Base-by-base conservation (phyloP, 2,113 vertebrate genomes). In the Gobius niger region DNA sequence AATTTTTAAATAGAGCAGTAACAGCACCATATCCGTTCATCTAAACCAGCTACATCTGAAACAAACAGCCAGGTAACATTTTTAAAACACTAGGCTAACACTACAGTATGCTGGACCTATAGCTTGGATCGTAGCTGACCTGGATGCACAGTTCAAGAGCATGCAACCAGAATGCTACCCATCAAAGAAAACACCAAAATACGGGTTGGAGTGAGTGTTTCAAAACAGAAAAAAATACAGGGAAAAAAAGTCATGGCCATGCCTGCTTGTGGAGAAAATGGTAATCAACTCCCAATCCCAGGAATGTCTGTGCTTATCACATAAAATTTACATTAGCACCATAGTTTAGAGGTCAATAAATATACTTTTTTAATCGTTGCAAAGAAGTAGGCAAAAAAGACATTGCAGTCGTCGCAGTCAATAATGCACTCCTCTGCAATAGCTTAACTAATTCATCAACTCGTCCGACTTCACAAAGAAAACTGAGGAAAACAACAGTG, bases 1-100 rank as follows among this genome's bases (percentile, higher is more conserved):
- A 40, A 68, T 72, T 84, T 84, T 89, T 90, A 91, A 88, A 90
- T 87, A 90, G 76, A 83, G 72, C 41, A 60, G 69, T 71, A 79
- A 89, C 84, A 66, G 72, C 64, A 68, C 50, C 52, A 49, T n/a
- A 47, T 74, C 70, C 64, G 80, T 65, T 82, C 75, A 62, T 78
- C 82, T 85, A 85, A 34, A 86, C 67, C 49, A 87, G 80, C 84
- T 89, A 88, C 60, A 46, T 72, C 46, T 49, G 65, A 72, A 81
- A 80, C 52, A 66, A 87, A 82, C 53, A 74, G 70, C 80, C 16
- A 47, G 68, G 73, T 63, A 78, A 89, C 76, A 73, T 53, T 66
- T 82, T 72, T 88, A 78, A 75, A 82, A 85, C 77, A 49, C 78
- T 89, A 88, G 65, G 12, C 71, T 78, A 74, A 86, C 72, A 70